A percentile compares a stretch with the other conserved stretches of the same genome.
These are phyloP conservation scores for Drosophila kokeensis DNA, from an alignment of 2,888 invertebrate species.

Conservation along the genomic window DNA sequence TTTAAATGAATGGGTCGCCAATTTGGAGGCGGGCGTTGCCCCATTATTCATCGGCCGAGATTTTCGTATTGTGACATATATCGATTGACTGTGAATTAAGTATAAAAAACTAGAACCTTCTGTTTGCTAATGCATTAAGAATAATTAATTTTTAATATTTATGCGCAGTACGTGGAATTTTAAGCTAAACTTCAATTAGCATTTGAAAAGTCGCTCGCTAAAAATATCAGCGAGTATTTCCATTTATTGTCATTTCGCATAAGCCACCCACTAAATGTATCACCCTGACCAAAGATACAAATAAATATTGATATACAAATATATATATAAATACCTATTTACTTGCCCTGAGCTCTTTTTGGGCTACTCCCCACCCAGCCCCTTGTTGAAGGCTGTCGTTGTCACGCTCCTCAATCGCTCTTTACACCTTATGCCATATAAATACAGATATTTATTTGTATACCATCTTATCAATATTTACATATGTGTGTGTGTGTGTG, in stretches of 20 bases:
- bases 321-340: conserved; percentile 19
- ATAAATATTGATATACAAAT: conserved; percentile 11
- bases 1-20: conserved; percentile 66
- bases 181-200: conserved; percentile 69
- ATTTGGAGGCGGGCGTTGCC: conserved; percentile 22
- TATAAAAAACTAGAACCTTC: neutral
- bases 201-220: conserved; percentile 54
- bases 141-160: conserved; percentile 61
- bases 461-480: conserved; percentile 74
- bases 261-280: conserved; percentile 53
- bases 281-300: conserved; percentile 33
- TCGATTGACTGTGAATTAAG: conserved; percentile 55
- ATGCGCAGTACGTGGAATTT: conserved; percentile 49
- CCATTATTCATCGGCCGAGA: conserved; percentile 65
- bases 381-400: conserved; percentile 48
- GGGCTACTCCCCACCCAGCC: neutral
- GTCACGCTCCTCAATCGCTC: conserved; percentile 34
- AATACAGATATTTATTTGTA: conserved; percentile 11
- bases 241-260: conserved; percentile 54
- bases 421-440: conserved; percentile 16
- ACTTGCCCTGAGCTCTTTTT: conserved; percentile 29
- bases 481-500: conserved; percentile 63
- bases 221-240: conserved; percentile 53
- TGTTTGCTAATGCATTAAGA: conserved; percentile 70
- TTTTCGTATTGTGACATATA: conserved; percentile 61